These are phyloP conservation scores for Tipula lateralis DNA, from an alignment of 2,888 invertebrate species.

Conservation along the genomic window DNA sequence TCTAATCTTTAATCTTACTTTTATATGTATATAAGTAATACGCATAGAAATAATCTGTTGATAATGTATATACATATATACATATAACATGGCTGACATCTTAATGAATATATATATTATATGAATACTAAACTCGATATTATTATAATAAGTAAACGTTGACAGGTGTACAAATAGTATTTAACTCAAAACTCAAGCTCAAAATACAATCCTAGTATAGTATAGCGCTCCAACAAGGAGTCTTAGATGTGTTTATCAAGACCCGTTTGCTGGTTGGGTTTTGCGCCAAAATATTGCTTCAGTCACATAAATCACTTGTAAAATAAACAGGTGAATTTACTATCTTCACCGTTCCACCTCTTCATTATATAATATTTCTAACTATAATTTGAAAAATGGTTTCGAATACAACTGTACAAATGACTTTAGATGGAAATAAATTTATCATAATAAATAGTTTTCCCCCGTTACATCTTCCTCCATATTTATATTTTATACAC, in stretches of 20 bases:
- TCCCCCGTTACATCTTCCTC: not conserved
- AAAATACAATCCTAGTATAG: too few relatives aligned
- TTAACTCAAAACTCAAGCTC: too few relatives aligned
- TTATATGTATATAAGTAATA: not conserved
- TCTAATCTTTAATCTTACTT: not conserved
- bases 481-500: not conserved
- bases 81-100: not conserved
- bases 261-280: too few relatives aligned
- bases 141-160: not conserved
- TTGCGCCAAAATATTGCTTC: too few relatives aligned
- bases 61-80: not conserved
- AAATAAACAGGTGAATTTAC: not conserved
- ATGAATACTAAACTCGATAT: not conserved
- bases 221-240: too few relatives aligned
- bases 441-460: not conserved
- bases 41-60: not conserved
- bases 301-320: not conserved
- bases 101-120: not conserved
- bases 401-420: not conserved
- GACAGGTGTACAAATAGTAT: not conserved
- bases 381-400: not conserved
- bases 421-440: slow-evolving; percentile 9
- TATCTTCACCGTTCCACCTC: not conserved
- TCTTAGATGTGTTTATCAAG: too few relatives aligned
- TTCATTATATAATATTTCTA: not conserved